Conservation (phyloP, 1,140 invertebrate genomes). For the Philaenus spumarius region DNA sequence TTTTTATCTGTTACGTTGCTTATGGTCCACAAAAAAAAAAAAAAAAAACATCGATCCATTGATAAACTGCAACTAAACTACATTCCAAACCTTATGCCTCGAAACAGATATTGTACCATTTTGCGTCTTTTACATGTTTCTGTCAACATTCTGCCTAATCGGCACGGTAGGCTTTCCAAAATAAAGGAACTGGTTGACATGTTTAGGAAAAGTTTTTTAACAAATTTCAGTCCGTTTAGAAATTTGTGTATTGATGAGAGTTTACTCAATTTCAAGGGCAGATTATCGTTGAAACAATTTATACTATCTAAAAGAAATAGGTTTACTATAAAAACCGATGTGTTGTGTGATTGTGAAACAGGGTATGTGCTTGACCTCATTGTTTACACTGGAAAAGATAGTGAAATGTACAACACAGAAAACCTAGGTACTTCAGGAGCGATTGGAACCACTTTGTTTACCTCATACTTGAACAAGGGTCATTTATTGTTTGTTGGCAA, state of each 20-base stretch:
- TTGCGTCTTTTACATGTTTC: not conserved
- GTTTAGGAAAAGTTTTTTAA: not conserved
- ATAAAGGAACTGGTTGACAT: not conserved
- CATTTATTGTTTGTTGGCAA: conserved; percentile 32
- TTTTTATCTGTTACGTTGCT: not conserved
- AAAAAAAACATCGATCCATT: not conserved
- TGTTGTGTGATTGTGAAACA: conserved; percentile 32
- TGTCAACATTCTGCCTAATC: not conserved
- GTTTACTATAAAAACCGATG: not conserved
- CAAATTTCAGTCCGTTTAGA: conserved; percentile 23
- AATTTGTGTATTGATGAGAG: conserved; percentile 30
- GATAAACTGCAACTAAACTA: conserved; percentile 6
- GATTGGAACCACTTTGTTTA: conserved; percentile 29
- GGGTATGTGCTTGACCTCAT: conserved; percentile 36
- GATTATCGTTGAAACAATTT: not conserved
- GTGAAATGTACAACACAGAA: conserved; percentile 14
- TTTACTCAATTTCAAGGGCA: not conserved
- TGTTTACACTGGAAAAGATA: conserved; percentile 32
- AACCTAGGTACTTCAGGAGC: conserved; percentile 28
- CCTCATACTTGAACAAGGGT: conserved; percentile 30
- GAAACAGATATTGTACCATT: conserved; percentile 2
- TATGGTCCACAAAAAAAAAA: conserved; percentile 7
- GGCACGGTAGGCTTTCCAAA: not conserved
- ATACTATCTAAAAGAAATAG: not conserved
- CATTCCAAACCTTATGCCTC: not conserved